Percentiles rank a stretch among this genome's conserved stretches.
phyloP scores from a whole-genome alignment of 2,797 vertebrate species.

The Acomys russatus region DNA sequence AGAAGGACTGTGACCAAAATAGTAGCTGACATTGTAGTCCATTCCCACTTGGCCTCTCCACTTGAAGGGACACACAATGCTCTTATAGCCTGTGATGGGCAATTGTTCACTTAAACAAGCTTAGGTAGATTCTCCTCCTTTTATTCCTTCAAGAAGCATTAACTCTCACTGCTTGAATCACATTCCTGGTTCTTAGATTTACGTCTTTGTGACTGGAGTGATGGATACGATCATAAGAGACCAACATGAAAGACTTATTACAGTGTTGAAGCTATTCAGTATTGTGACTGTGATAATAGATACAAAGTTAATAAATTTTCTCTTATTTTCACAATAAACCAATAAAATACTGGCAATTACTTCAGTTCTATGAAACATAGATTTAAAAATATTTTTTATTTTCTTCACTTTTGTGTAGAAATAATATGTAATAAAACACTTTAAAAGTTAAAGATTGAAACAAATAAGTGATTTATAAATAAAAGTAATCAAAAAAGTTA shows the following conservation, averaged over 20 bases:
- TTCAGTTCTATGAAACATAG: neutral
- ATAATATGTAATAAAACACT: conserved; percentile 10
- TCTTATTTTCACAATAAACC: neutral
- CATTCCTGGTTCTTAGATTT: neutral
- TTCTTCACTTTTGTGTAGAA: neutral
- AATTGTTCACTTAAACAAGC: neutral
- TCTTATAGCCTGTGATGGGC: neutral
- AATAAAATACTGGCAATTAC: neutral
- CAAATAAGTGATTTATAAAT: too few relatives aligned
- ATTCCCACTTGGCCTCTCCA: neutral
- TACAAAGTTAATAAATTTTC: neutral
- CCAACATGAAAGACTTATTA: neutral
- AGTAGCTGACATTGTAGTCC: neutral
- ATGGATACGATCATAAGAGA: neutral
- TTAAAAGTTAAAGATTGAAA: neutral
- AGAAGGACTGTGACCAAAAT: neutral
- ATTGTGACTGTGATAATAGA: neutral
- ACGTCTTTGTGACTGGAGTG: neutral
- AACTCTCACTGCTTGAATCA: neutral
- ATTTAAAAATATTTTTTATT: neutral
- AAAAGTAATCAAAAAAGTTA: too few relatives aligned
- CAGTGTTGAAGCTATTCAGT: neutral
- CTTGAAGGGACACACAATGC: neutral
- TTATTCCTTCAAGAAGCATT: neutral
- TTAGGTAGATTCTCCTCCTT: neutral